A percentile compares a stretch with the other conserved stretches of the same genome.
These are phyloP conservation scores for Penaeus vannamei DNA, from an alignment of 1,140 invertebrate species.

Conservation along the genomic window DNA sequence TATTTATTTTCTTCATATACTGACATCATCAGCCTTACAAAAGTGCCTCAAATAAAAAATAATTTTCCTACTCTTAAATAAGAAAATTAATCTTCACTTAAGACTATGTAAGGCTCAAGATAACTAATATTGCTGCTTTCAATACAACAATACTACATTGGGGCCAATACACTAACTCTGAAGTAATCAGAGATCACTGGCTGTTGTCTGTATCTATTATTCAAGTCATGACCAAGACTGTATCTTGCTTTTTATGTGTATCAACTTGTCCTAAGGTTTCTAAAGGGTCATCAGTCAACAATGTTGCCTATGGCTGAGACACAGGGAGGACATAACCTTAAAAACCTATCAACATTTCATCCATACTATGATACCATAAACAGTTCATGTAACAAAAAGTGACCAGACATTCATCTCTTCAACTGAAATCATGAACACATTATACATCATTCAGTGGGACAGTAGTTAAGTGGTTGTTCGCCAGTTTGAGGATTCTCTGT, in stretches of 20 bases:
- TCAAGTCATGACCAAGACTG: not conserved
- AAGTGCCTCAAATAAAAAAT: too few relatives aligned
- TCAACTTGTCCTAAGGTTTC: constrained; percentile 20
- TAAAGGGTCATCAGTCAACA: constrained; percentile 35
- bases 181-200: not conserved
- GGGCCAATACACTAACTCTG: too few relatives aligned
- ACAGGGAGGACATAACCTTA: constrained; percentile 47
- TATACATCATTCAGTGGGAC: constrained; percentile 55
- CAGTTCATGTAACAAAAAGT: constrained; percentile 58
- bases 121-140: too few relatives aligned
- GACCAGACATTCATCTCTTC: constrained; percentile 53
- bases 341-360: constrained; percentile 62
- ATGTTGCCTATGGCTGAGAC: constrained; percentile 12
- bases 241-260: not conserved
- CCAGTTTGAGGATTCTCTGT: constrained; percentile 20
- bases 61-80: too few relatives aligned
- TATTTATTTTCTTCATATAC: too few relatives aligned
- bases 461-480: constrained; percentile 29
- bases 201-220: not conserved
- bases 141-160: too few relatives aligned
- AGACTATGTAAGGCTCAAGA: too few relatives aligned
- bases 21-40: too few relatives aligned
- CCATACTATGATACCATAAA: constrained; percentile 55
- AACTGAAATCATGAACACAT: constrained; percentile 58
- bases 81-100: too few relatives aligned